Percentiles rank a stretch among this genome's conserved stretches.
phyloP scores from a whole-genome alignment of 1,140 invertebrate species.

The Zaprionus inermis region DNA sequence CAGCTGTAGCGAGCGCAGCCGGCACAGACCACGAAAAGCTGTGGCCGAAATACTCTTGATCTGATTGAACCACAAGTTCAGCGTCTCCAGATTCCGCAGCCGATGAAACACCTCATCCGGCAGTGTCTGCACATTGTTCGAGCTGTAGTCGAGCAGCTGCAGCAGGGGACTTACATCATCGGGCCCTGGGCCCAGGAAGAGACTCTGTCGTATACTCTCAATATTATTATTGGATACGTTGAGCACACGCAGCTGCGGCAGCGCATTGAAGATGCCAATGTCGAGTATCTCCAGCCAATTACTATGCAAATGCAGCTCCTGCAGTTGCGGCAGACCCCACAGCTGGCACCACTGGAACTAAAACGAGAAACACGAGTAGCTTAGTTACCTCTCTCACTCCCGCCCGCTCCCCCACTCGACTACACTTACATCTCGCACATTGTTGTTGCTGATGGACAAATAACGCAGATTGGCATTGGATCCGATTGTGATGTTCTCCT shows the following conservation, averaged over 20 bases:
- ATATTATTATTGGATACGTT: conserved; percentile 74
- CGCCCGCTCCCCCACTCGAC: rapidly evolving
- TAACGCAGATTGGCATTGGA: conserved; percentile 48
- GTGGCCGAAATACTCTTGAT: conserved; percentile 44
- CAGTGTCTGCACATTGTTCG: conserved; percentile 61
- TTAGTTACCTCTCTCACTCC: neutral
- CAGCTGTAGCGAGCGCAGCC: conserved; percentile 56
- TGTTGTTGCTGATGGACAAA: conserved; percentile 68
- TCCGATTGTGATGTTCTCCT: conserved; percentile 59
- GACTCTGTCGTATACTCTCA: conserved; percentile 34
- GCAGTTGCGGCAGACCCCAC: conserved; percentile 47
- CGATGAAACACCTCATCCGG: conserved; percentile 46
- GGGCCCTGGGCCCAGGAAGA: conserved; percentile 48
- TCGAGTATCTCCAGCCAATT: conserved; percentile 67
- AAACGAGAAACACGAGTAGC: neutral
- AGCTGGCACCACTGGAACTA: conserved; percentile 61
- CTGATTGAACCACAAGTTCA: conserved; percentile 65
- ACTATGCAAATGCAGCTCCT: conserved; percentile 58
- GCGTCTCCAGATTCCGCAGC: conserved; percentile 43
- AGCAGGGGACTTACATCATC: conserved; percentile 20
- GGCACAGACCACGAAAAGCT: conserved; percentile 50
- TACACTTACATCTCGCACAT: conserved; percentile 62
- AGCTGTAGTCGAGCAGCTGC: conserved; percentile 67
- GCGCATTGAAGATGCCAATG: conserved; percentile 50
- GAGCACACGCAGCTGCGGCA: conserved; percentile 49